Conservation (phyloP, 2,113 vertebrate genomes). For the Elachura formosa region DNA sequence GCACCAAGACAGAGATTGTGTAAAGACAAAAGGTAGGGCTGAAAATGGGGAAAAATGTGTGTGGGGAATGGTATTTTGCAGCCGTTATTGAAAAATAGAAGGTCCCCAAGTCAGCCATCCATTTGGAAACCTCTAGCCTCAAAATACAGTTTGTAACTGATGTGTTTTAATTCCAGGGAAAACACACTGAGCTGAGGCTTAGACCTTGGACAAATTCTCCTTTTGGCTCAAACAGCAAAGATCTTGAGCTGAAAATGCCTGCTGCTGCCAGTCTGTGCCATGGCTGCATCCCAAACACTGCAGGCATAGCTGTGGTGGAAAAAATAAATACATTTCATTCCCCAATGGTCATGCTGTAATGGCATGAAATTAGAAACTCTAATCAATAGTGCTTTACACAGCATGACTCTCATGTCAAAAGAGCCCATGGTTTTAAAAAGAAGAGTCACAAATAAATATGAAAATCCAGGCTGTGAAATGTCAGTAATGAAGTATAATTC, state of each 20-base stretch:
- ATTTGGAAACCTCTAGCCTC: slow-evolving; percentile 16
- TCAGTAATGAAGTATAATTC: slow-evolving; percentile 65
- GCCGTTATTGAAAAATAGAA: not conserved
- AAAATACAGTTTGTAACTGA: not conserved
- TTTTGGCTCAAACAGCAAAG: slow-evolving; percentile 45
- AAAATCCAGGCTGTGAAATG: slow-evolving; percentile 59
- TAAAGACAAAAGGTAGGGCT: not conserved
- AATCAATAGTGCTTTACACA: slow-evolving; percentile 75
- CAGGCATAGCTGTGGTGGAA: slow-evolving; percentile 36
- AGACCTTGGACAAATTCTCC: slow-evolving; percentile 29
- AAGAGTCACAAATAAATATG: slow-evolving; percentile 67
- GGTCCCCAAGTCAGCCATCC: not conserved
- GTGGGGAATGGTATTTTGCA: not conserved
- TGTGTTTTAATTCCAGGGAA: slow-evolving; percentile 41
- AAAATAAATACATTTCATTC: slow-evolving; percentile 69
- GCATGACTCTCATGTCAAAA: slow-evolving; percentile 70
- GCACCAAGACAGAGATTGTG: not conserved
- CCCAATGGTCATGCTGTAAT: slow-evolving; percentile 70
- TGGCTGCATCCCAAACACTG: not conserved
- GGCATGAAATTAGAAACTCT: slow-evolving; percentile 77
- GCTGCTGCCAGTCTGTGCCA: slow-evolving; percentile 19
- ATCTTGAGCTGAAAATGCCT: slow-evolving; percentile 37
- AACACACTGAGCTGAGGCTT: slow-evolving; percentile 12
- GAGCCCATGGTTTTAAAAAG: slow-evolving; percentile 42
- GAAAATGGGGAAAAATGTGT: not conserved